Evolutionary conservation across 1,140 invertebrate species (phyloP).

Genomic region (Temnothorax nylanderi): DNA sequence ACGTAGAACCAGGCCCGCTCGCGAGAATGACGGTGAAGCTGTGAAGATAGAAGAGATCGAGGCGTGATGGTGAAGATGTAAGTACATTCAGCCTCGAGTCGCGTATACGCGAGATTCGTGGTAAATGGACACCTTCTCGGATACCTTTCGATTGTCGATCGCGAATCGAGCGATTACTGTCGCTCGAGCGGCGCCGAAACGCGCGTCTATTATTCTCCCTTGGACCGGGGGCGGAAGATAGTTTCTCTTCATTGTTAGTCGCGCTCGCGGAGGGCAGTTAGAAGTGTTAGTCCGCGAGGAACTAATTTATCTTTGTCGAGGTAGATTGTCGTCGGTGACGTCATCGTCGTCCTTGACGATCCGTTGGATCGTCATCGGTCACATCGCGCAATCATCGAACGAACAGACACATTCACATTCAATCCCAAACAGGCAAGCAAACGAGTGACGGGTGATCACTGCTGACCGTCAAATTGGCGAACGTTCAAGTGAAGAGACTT

Average conservation of each 20-base stretch:
- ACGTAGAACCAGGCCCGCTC: slow-evolving; percentile 23
- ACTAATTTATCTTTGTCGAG: slow-evolving; percentile 35
- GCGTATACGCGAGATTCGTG: slow-evolving; percentile 8
- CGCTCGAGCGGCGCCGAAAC: slow-evolving; percentile 10
- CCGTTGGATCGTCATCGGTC: not conserved
- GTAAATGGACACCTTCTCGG: slow-evolving; percentile 20
- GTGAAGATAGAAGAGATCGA: slow-evolving; percentile 34
- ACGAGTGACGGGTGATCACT: slow-evolving; percentile 36
- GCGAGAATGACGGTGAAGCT: slow-evolving; percentile 19
- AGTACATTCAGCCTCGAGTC: slow-evolving; percentile 41
- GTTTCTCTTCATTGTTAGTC: slow-evolving; percentile 9
- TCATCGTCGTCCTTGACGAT: slow-evolving; percentile 16
- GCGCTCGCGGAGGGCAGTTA: slow-evolving; percentile 23
- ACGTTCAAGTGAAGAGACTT: not conserved
- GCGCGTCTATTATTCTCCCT: slow-evolving; percentile 4
- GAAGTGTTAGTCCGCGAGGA: slow-evolving; percentile 35
- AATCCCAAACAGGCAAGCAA: slow-evolving; percentile 69
- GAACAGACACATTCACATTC: slow-evolving; percentile 69
- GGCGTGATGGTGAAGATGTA: slow-evolving; percentile 24
- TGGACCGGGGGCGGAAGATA: not conserved
- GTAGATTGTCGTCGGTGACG: slow-evolving; percentile 27
- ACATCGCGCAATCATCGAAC: slow-evolving; percentile 33
- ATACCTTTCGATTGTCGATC: slow-evolving; percentile 35
- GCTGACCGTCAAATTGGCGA: slow-evolving; percentile 38
- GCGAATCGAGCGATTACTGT: slow-evolving; percentile 14